Evolutionary conservation across 2,113 vertebrate species (phyloP), one percentile per base, ranked within the genome.

Genomic region (Bujurquina vittata): DNA sequence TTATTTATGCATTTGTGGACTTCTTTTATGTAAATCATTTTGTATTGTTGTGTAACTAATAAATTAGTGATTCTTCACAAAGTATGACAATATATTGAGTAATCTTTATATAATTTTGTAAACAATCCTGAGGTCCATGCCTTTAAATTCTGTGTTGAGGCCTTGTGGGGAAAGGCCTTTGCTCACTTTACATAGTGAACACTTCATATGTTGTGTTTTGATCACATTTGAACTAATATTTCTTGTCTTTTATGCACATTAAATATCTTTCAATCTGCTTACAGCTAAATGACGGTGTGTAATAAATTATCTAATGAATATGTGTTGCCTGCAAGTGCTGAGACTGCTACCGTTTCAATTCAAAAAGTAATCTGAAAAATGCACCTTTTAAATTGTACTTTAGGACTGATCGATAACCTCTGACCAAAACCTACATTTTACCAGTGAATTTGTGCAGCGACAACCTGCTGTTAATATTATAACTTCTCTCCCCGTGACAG

Each of bases 321-420:
- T 29, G 5, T 18, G 11, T 40, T 58, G 23, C 26, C 52, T 61
- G 54, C 4, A 55, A 62, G 60, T 74, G 33, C 46, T 54, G 11
- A 83, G 29, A 17, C 3, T 40, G 18, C 0, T 31, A 0, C 10
- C 10, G 49, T 29, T 52, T 20, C 1, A 0, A 69, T 46, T 40
- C 10, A 15, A 15, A 69, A 69, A 17, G 0, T 49, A 20, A 69
- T 49, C 15, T 17, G 29, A 5, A 14, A 72, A 31, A 14, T n/a
- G 7, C 67, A 18, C 46, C 17, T n/a, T 5, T 72, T 72, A 72
- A 52, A n/a, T 31, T 72, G 10, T 52, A 72, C 1, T 49, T 15
- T 11, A 33, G 1, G 15, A 0, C 0, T 37, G 0, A 52, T 20
- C 10, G 33, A 11, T 33, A 58, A 76, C 15, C 49, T 26, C 31